Percentiles rank a stretch among this genome's conserved stretches.
Evolutionary conservation across 2,888 invertebrate species (phyloP).

Genomic region (Buathra laborator): DNA sequence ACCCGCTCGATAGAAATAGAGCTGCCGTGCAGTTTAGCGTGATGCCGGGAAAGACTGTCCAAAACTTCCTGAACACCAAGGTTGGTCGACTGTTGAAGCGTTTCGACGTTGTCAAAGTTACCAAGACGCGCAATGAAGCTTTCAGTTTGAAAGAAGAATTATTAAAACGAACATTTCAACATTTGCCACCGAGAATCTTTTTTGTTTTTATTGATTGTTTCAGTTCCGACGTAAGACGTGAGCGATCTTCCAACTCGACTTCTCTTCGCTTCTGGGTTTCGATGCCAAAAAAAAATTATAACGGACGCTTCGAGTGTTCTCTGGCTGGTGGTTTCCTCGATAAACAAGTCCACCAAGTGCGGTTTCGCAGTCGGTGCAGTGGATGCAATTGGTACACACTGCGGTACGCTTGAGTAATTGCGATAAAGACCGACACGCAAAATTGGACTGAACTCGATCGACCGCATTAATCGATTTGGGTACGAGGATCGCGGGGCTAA

Average conservation of each 20-base stretch:
- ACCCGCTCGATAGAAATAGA: constrained; percentile 64
- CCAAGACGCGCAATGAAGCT: too few relatives aligned
- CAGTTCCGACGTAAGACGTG: too few relatives aligned
- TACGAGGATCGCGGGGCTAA: constrained; percentile 48
- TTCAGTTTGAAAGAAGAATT: too few relatives aligned
- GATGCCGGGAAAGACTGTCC: constrained; percentile 31
- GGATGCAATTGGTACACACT: neutral
- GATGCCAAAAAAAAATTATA: constrained; percentile 20
- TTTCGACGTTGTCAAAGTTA: constrained; percentile 16
- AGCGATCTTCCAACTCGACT: too few relatives aligned
- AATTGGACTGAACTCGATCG: constrained; percentile 47
- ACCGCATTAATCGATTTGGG: constrained; percentile 46
- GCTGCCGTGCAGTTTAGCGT: constrained; percentile 29
- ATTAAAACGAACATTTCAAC: too few relatives aligned
- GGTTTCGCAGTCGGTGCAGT: neutral
- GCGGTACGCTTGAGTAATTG: neutral
- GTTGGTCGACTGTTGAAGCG: neutral
- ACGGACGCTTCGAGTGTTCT: neutral
- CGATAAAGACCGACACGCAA: constrained; percentile 12
- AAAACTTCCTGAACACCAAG: constrained; percentile 20
- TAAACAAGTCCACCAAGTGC: constrained; percentile 1
- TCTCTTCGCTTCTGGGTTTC: neutral
- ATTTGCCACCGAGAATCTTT: too few relatives aligned
- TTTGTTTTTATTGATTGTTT: too few relatives aligned
- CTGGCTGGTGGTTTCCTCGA: neutral